phyloP scores from a whole-genome alignment of 1,140 invertebrate species.

The Pararge aegeria region DNA sequence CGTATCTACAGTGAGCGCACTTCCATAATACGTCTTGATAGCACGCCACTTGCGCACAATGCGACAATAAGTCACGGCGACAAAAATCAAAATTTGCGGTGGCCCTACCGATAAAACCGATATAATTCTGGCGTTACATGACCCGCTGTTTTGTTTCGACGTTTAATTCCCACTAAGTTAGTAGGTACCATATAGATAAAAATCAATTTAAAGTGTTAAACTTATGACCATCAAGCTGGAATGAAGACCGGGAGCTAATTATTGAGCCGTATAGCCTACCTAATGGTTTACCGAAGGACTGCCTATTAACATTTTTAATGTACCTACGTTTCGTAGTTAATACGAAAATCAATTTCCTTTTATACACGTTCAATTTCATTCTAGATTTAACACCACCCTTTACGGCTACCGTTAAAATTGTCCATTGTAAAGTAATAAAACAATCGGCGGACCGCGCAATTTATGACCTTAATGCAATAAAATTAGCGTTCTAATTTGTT shows the following conservation, averaged over 20 bases:
- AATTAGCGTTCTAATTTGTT: slow-evolving; percentile 74
- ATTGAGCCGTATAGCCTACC: neutral
- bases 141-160: no score
- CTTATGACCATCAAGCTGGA: neutral
- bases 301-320: slow-evolving; percentile 9
- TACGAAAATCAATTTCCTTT: slow-evolving; percentile 32
- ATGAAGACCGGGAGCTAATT: slow-evolving; percentile 1
- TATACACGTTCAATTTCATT: slow-evolving; percentile 30
- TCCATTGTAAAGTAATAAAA: slow-evolving; percentile 62
- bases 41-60: no score
- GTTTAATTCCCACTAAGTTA: no score
- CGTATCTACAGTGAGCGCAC: no score
- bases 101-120: no score
- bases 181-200: no score
- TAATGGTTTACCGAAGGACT: slow-evolving; percentile 7
- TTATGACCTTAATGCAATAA: slow-evolving; percentile 67
- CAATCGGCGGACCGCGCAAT: slow-evolving; percentile 50
- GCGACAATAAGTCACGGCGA: no score
- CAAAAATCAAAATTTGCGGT: no score
- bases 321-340: slow-evolving; percentile 1
- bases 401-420: slow-evolving; percentile 58
- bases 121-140: no score
- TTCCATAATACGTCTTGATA: no score
- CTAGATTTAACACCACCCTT: slow-evolving; percentile 43
- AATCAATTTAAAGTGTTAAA: neutral